Evolutionary conservation across 2,888 invertebrate genomes (phyloP), one percentile per base, ranked within the genome.

Genomic region (Apamea monoglypha): DNA sequence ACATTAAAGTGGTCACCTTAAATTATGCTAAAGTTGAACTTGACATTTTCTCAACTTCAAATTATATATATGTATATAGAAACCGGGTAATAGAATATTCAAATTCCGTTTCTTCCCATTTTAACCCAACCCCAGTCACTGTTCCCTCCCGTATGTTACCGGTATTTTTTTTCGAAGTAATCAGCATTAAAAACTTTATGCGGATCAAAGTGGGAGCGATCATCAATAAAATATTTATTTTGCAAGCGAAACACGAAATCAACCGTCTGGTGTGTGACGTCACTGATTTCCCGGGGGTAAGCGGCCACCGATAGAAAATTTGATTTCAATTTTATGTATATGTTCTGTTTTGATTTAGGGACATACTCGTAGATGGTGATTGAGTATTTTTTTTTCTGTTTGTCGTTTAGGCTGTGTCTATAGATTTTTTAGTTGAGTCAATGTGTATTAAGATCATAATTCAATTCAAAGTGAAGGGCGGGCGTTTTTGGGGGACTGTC

Each of bases 141-240:
- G 14, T 53, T 47, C 8, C 25, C 47, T 69, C 3, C 84, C 56
- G 76, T 84, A 36, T 76, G 64, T 69, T 4, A 12, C 53, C 61
- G 63, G 69, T 75, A 74, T 74, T 64, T 86, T 76, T 67, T 63
- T 68, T 73, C 64, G 64, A 86, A 83, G 84, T 82, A 93, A 94
- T 94, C 91, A 93, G 78, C 89, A 90, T 93, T 92, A 92, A 93
- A 88, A 91, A 90, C 90, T 89, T 91, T 89, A 91, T 85, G 74
- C 84, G 88, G 89, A 92, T 93, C 92, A 93, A 93, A 93, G 91
- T 87, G 83, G 64, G 86, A 84, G 88, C 90, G 87, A 91, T 94
- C 91, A 91, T 92, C 93, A 92, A 94, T 94, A 94, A 94, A 94
- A 94, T 92, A 93, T 92, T 92, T 92, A 92, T 92, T 94, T 93